phyloP scores from a whole-genome alignment of 2,888 invertebrate species.

The Nemotelus pantherinus region DNA sequence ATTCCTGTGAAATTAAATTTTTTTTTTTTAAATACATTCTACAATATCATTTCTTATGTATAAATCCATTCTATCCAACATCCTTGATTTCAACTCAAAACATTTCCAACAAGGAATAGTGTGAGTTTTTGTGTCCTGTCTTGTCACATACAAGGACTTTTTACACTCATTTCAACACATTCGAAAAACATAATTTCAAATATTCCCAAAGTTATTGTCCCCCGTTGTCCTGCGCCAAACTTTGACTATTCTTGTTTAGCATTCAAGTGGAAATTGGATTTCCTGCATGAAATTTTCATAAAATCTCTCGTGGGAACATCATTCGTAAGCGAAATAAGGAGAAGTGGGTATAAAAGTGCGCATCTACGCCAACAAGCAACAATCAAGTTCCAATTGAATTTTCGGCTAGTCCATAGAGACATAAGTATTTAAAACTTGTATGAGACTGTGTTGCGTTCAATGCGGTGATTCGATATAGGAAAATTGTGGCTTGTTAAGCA shows the following conservation, averaged over 20 bases:
- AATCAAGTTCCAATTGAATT: slow-evolving; percentile 34
- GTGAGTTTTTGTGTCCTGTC: too few species aligned
- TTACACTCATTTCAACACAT: neutral
- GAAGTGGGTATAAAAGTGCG: neutral
- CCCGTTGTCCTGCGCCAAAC: neutral
- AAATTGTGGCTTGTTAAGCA: too few species aligned
- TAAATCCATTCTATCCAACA: too few species aligned
- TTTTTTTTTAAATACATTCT: too few species aligned
- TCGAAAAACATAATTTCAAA: neutral
- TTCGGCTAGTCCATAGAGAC: neutral
- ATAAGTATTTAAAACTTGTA: neutral
- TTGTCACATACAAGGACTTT: too few species aligned
- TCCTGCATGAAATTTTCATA: slow-evolving; percentile 47
- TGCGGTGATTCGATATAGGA: too few species aligned
- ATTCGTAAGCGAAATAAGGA: neutral
- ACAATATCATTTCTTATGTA: too few species aligned
- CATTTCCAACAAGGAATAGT: too few species aligned
- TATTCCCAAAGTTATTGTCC: slow-evolving; percentile 5
- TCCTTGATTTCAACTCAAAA: too few species aligned
- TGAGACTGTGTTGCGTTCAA: too few species aligned
- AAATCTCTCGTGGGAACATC: slow-evolving; percentile 38
- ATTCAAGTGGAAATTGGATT: slow-evolving; percentile 49
- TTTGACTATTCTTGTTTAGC: slow-evolving; percentile 30
- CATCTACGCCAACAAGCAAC: neutral
- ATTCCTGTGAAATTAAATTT: too few species aligned